Conservation (phyloP, 2,888 invertebrate genomes). For the Mallateleia sp. region DNA sequence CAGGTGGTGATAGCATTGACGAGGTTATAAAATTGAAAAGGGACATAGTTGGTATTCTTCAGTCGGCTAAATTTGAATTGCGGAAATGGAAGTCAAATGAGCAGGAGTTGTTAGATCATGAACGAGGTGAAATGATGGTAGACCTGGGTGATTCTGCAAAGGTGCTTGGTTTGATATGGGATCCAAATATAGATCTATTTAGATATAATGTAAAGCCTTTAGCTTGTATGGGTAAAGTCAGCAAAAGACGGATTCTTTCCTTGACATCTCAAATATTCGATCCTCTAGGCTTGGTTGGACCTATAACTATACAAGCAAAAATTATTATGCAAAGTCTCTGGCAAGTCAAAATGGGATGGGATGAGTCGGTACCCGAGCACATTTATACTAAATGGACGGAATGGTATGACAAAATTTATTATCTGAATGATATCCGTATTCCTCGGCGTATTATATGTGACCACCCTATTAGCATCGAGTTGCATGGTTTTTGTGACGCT, state of each 20-base stretch:
- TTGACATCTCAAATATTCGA: slow-evolving; percentile 4
- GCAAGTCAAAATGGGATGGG: background rate
- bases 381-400: background rate
- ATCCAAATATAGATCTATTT: background rate
- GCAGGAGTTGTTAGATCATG: too few relatives aligned
- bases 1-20: background rate
- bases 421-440: slow-evolving; percentile 63
- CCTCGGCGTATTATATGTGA: slow-evolving; percentile 41
- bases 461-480: slow-evolving; percentile 24
- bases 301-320: background rate
- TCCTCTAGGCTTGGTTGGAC: slow-evolving; percentile 1
- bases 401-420: slow-evolving; percentile 41
- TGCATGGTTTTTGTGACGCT: slow-evolving; percentile 72
- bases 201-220: background rate
- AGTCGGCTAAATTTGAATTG: background rate
- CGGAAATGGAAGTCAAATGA: background rate
- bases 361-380: background rate
- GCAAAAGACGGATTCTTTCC: background rate
- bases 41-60: background rate
- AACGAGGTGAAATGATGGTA: background rate
- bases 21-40: background rate
- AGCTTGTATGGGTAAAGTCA: background rate
- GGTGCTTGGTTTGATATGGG: background rate
- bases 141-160: background rate
- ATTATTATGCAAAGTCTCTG: background rate